Base-by-base conservation (phyloP, 2,797 vertebrate species). In the Sebastes diploproa region DNA sequence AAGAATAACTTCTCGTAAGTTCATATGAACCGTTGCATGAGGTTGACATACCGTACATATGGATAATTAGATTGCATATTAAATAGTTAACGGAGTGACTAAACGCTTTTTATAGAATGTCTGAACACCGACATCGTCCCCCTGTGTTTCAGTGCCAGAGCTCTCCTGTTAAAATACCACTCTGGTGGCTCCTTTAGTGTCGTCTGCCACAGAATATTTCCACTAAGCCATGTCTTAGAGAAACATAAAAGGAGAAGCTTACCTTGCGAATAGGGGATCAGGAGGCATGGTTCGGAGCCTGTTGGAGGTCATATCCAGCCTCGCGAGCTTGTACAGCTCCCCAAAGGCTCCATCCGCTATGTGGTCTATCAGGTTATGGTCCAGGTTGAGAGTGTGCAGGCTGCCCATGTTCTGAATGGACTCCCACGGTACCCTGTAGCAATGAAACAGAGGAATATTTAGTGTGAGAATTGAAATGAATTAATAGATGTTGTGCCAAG, bases 231-330 rank as follows among this genome's bases (percentile, higher is more conserved):
- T 76, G 81, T 83, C 72, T 84, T 60, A 81, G 30, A 72, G 75
- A 79, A 80, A 81, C 75, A 75, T 60, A 59, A 88, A 80, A 73
- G 72, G 72, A 22, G 12, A 68, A 80, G 58, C 62, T 85, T 66
- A 95, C 94, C 94, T 94, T 82, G 94, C 93, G 80, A 98, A 98
- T 77, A 98, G 87, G 0, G 97, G 95, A 90, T 98, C 97, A 0
- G 97, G 97, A 4, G 97, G 97, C 86, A 98, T 92, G 0, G 97
- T 98, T 74, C 96, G 95, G 50, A 98, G 92, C 81, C 97, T 94
- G 91, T 98, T 98, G 65, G 97, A 98, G 70, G 97, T 98, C 96
- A 98, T 97, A 90, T 98, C 97, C 58, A 98, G 93, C 71, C 97
- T 95, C 1, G 97, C 97, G 18, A 98, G 97, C 82, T 98, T 97